Evolutionary conservation across 2,113 vertebrate species (phyloP).

Genomic region (Falcunculus frontatus): DNA sequence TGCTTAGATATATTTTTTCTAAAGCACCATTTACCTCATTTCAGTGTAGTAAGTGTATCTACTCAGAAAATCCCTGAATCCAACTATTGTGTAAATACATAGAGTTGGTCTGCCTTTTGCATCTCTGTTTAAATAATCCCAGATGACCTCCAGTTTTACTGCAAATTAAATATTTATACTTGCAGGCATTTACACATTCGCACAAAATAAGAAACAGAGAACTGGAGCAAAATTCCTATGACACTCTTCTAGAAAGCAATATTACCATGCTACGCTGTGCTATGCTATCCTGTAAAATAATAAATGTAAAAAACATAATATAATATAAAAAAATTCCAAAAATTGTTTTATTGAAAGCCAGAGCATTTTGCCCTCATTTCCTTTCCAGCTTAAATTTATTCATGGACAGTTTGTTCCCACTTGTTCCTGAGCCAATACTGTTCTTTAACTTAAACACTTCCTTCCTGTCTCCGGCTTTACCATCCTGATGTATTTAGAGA

Average conservation of each 20-base stretch:
- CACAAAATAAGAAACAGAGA: neutral
- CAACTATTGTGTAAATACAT: neutral
- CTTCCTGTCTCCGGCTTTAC: constrained; percentile 59
- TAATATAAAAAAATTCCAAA: neutral
- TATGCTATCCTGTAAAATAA: neutral
- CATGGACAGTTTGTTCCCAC: constrained; percentile 31
- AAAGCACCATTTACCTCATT: neutral
- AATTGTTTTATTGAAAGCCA: neutral
- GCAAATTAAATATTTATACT: constrained; percentile 7
- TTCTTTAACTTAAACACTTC: constrained; percentile 54
- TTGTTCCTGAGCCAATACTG: constrained; percentile 45
- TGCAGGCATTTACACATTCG: neutral
- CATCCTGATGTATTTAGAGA: constrained; percentile 47
- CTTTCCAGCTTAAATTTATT: constrained; percentile 45
- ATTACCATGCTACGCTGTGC: neutral
- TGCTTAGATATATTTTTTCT: neutral
- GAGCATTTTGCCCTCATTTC: neutral
- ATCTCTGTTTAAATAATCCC: neutral
- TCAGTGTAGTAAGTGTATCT: neutral
- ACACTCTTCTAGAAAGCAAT: neutral
- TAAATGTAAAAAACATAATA: neutral
- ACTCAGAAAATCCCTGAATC: neutral
- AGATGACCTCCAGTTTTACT: neutral
- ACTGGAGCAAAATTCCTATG: neutral
- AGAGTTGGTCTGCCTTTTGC: neutral